Evolutionary conservation across 1,140 invertebrate species (phyloP).

Genomic region (Hestina assimilis): DNA sequence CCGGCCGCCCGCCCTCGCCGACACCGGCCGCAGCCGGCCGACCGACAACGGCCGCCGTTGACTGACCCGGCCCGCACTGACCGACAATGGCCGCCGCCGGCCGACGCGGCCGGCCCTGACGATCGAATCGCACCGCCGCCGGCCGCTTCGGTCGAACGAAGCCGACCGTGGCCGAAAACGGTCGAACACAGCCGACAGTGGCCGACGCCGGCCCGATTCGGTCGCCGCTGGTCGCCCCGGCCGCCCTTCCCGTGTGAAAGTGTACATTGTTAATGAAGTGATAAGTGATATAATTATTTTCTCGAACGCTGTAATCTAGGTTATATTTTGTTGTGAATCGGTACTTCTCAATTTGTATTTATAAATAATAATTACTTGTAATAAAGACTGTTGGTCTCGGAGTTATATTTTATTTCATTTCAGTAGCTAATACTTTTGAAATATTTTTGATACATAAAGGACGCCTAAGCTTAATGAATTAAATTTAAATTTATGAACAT

Average conservation of each 20-base stretch:
- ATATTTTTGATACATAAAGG: neutral
- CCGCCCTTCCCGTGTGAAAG: constrained; percentile 35
- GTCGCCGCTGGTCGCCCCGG: no score
- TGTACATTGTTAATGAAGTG: constrained; percentile 65
- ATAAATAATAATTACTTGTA: constrained; percentile 70
- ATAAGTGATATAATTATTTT: constrained; percentile 74
- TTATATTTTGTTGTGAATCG: constrained; percentile 75
- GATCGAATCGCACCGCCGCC: neutral
- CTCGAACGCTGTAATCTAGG: constrained; percentile 68
- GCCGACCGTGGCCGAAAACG: constrained; percentile 5
- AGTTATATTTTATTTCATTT: constrained; percentile 6
- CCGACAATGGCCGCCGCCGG: constrained; percentile 13
- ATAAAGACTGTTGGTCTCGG: constrained; percentile 73
- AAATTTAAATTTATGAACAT: no score
- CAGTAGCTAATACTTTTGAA: neutral
- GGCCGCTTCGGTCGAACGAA: constrained; percentile 9
- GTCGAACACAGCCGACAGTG: neutral
- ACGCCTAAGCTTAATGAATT: no score
- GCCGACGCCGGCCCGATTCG: constrained; percentile 7
- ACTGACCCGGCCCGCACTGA: constrained; percentile 40
- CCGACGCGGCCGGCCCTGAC: neutral
- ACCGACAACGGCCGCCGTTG: constrained; percentile 22
- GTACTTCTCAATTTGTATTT: constrained; percentile 77
- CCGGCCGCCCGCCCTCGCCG: constrained; percentile 20
- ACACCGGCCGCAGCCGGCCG: constrained; percentile 15